Evolutionary conservation across 2,113 vertebrate genomes (phyloP).

Genomic region (Megalops atlanticus): DNA sequence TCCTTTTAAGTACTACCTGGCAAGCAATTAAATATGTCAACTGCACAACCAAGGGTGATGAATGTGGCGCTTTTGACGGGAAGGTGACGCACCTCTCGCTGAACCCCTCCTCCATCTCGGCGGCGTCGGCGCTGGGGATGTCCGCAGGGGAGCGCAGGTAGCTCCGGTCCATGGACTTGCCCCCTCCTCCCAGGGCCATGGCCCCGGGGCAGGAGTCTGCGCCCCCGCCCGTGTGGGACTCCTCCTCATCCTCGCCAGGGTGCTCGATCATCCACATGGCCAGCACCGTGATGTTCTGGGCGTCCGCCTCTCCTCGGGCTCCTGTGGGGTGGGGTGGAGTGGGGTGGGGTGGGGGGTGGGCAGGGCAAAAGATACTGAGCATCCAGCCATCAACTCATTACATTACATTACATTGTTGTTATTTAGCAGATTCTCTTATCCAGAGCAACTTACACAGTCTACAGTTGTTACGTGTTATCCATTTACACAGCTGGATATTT

Average conservation of each 20-base stretch:
- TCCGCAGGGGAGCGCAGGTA: conserved; percentile 86
- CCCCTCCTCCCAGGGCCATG: conserved; percentile 60
- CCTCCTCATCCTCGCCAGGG: conserved; percentile 85
- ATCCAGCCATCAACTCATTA: too few species aligned
- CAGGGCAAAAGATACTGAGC: too few species aligned
- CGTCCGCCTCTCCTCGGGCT: conserved; percentile 90
- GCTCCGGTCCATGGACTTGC: conserved; percentile 82
- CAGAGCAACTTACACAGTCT: too few species aligned
- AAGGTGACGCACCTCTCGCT: conserved; percentile 79
- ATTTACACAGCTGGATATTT: too few species aligned
- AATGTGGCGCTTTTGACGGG: neutral
- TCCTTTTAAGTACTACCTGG: too few species aligned
- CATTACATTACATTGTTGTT: too few species aligned
- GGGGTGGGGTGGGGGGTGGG: neutral
- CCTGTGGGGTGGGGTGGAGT: conserved; percentile 62
- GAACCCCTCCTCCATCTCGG: conserved; percentile 93
- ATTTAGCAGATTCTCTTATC: too few species aligned
- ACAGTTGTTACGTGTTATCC: too few species aligned
- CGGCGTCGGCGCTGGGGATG: conserved; percentile 81
- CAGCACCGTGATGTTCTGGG: conserved; percentile 95
- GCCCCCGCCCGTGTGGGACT: conserved; percentile 66
- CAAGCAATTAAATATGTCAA: neutral
- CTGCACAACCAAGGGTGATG: neutral
- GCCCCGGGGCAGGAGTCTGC: conserved; percentile 74
- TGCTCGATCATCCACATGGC: conserved; percentile 99